These are phyloP conservation scores for Coracias cyanogaster DNA, from an alignment of 2,797 vertebrate genomes.

Conservation along the genomic window DNA sequence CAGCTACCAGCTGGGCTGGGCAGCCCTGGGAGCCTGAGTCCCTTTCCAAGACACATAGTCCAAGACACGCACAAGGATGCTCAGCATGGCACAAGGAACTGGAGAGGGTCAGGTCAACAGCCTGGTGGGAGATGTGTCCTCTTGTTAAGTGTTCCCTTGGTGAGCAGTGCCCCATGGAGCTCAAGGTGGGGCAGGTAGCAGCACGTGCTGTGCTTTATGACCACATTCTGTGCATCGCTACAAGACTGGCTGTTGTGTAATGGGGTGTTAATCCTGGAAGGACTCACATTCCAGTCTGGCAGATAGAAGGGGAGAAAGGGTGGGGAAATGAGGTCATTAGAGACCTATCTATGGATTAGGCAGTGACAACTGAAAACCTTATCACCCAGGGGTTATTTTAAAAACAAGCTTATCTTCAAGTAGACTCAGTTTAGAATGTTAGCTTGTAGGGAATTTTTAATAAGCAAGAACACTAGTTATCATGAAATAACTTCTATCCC, in stretches of 20 bases:
- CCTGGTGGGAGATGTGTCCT: neutral
- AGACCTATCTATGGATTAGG: constrained; percentile 23
- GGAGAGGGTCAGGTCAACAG: neutral
- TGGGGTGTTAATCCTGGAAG: neutral
- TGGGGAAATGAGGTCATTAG: constrained; percentile 28
- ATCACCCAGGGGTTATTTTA: constrained; percentile 7
- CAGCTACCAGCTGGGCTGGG: neutral
- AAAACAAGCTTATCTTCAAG: constrained; percentile 54
- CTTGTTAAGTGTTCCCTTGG: fast-evolving
- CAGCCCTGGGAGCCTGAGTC: neutral
- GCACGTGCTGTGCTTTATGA: neutral
- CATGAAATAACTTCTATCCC: constrained; percentile 37
- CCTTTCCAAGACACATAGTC: fast-evolving
- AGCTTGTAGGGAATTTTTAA: neutral
- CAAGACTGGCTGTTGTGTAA: neutral
- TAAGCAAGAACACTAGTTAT: constrained; percentile 8
- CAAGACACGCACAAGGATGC: neutral
- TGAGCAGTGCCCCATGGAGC: neutral
- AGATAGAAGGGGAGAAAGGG: neutral
- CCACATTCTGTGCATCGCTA: fast-evolving
- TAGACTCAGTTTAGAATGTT: neutral
- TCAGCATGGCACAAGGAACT: neutral
- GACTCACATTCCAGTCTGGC: fast-evolving
- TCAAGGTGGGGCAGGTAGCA: neutral
- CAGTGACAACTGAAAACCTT: neutral